Evolutionary conservation across 2,888 invertebrate species (phyloP).

Genomic region (Meloe dianella): DNA sequence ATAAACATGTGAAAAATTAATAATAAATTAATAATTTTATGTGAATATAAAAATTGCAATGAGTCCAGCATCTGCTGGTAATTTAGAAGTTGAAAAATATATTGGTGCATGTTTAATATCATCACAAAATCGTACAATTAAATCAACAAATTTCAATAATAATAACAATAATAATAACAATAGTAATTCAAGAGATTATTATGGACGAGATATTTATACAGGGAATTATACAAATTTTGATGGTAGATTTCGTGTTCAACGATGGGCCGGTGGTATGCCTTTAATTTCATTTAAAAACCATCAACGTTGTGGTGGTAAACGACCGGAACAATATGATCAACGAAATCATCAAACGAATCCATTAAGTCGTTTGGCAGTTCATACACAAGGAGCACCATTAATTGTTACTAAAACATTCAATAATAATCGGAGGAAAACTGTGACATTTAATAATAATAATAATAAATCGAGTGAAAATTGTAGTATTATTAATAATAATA

Average conservation of each 20-base stretch:
- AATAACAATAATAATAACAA: conserved; percentile 6
- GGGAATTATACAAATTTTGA: conserved; percentile 52
- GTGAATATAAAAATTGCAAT: conserved; percentile 63
- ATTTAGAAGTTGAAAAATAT: conserved; percentile 68
- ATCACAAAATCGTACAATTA: conserved; percentile 42
- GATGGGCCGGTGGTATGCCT: conserved; percentile 75
- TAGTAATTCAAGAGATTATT: conserved; percentile 15
- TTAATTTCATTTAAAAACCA: conserved; percentile 79
- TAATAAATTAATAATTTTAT: background rate
- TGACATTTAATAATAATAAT: conserved; percentile 44
- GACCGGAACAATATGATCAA: conserved; percentile 25
- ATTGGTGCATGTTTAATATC: conserved; percentile 67
- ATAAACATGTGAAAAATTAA: conserved; percentile 39
- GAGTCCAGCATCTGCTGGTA: conserved; percentile 75
- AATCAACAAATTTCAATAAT: conserved; percentile 27
- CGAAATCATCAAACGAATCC: conserved; percentile 54
- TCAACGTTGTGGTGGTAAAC: conserved; percentile 45
- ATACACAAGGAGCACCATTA: conserved; percentile 85
- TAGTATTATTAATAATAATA: background rate
- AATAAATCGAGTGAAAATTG: conserved; percentile 21
- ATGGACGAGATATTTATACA: conserved; percentile 56
- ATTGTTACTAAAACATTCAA: conserved; percentile 72
- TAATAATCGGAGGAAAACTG: conserved; percentile 42
- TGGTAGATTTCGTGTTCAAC: conserved; percentile 42
- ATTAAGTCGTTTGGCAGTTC: conserved; percentile 78